phyloP scores from a whole-genome alignment of 1,140 invertebrate genomes.

The Ylistrum balloti region DNA sequence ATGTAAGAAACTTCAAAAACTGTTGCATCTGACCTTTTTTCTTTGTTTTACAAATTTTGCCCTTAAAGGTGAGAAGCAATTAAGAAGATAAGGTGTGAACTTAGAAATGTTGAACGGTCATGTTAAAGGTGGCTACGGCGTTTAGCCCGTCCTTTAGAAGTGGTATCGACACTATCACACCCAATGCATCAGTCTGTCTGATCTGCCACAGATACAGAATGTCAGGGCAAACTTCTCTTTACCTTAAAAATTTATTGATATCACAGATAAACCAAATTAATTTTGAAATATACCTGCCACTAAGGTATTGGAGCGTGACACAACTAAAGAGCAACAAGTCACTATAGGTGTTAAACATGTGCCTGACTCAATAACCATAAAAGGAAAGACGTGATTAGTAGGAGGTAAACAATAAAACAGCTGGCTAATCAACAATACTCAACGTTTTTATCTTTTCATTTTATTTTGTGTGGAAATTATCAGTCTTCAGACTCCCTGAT shows the following conservation, averaged over 20 bases:
- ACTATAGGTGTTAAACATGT: background rate
- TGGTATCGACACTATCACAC: background rate
- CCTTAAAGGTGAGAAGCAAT: background rate
- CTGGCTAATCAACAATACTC: too few relatives aligned
- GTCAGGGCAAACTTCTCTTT: background rate
- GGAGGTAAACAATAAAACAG: too few relatives aligned
- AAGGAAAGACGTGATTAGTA: too few relatives aligned
- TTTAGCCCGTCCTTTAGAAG: background rate
- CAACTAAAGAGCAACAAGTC: background rate
- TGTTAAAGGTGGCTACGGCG: background rate
- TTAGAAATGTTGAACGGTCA: background rate
- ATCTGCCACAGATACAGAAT: constrained; percentile 5
- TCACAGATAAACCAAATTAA: background rate
- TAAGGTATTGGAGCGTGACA: constrained; percentile 9
- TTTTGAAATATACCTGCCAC: background rate
- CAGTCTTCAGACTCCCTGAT: too few relatives aligned
- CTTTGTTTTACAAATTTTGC: background rate
- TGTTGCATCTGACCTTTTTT: background rate
- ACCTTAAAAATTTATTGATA: background rate
- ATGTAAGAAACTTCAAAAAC: background rate
- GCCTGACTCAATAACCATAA: too few relatives aligned
- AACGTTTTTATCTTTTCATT: too few relatives aligned
- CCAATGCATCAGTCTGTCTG: background rate
- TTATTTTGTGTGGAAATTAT: too few relatives aligned
- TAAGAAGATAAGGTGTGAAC: background rate